A percentile compares a stretch with the other conserved stretches of the same genome.
Evolutionary conservation across 2,113 vertebrate genomes (phyloP).

Genomic region (Cyphomyrus plagiostoma): DNA sequence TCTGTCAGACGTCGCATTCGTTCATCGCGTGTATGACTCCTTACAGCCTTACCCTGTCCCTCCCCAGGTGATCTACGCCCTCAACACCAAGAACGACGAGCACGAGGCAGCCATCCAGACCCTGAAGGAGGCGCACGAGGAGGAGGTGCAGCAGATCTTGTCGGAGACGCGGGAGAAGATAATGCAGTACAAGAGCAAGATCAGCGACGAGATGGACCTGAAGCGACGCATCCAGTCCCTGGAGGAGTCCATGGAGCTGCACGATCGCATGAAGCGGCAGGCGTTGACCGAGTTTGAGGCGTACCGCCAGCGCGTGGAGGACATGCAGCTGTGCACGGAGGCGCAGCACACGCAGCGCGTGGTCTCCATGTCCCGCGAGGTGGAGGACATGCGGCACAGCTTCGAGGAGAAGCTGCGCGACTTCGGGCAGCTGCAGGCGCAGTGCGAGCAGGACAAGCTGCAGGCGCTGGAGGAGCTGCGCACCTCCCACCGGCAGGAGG

Average conservation of each 20-base stretch:
- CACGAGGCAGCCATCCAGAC: slow-evolving; percentile 92
- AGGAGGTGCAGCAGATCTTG: slow-evolving; percentile 96
- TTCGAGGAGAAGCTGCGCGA: slow-evolving; percentile 87
- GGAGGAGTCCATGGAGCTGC: slow-evolving; percentile 91
- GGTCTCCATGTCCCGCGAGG: slow-evolving; percentile 93
- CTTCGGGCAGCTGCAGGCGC: slow-evolving; percentile 79
- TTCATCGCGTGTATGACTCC: not conserved
- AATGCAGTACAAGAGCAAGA: slow-evolving; percentile 85
- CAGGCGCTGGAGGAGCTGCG: slow-evolving; percentile 78
- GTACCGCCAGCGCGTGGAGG: slow-evolving; percentile 89
- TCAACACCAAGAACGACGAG: slow-evolving; percentile 98
- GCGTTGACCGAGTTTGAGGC: slow-evolving; percentile 91
- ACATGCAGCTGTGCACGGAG: slow-evolving; percentile 93
- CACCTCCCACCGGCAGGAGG: slow-evolving; percentile 75
- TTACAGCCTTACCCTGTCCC: slow-evolving; percentile 5
- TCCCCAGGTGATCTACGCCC: slow-evolving; percentile 89
- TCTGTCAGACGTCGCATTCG: not conserved
- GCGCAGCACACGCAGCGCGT: slow-evolving; percentile 93
- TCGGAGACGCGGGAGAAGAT: slow-evolving; percentile 96
- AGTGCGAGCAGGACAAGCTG: slow-evolving; percentile 89
- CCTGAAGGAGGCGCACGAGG: slow-evolving; percentile 97
- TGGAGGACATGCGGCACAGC: slow-evolving; percentile 91
- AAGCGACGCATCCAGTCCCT: slow-evolving; percentile 86
- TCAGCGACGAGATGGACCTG: slow-evolving; percentile 90
- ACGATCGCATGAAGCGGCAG: slow-evolving; percentile 90